These are phyloP conservation scores for Napeogenes sylphis DNA, from an alignment of 2,888 invertebrate genomes.

Conservation along the genomic window DNA sequence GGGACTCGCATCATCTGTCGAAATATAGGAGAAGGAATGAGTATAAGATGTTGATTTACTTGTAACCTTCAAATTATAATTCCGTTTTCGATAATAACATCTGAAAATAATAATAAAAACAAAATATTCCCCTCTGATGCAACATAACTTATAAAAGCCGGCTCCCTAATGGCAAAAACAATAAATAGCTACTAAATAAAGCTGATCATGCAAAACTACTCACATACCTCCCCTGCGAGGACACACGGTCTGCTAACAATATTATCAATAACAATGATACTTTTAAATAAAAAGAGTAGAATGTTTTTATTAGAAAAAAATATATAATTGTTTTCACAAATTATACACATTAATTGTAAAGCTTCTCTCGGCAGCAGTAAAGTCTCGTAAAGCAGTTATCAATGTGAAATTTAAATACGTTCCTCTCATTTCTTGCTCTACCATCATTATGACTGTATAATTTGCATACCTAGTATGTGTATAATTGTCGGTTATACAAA, in stretches of 20 bases:
- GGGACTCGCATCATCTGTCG: no score
- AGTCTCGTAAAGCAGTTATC: no score
- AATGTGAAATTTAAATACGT: no score
- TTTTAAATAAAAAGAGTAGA: no score
- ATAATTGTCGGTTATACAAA: background rate
- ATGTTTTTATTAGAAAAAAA: no score
- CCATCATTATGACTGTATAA: background rate
- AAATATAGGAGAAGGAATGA: no score
- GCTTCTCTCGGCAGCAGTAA: no score
- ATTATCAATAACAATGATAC: no score
- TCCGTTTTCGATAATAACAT: constrained; percentile 12
- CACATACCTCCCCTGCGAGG: constrained; percentile 14
- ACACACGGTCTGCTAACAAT: constrained; percentile 11
- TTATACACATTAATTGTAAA: no score
- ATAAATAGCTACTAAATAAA: constrained; percentile 42
- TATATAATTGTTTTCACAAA: no score
- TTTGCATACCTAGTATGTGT: background rate
- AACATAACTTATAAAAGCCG: constrained; percentile 12
- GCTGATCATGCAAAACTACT: constrained; percentile 47
- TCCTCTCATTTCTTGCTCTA: background rate
- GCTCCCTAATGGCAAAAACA: constrained; percentile 34
- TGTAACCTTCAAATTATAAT: background rate
- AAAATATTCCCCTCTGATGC: constrained; percentile 20
- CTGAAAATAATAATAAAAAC: constrained; percentile 23
- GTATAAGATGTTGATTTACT: no score